Evolutionary conservation across 1,140 invertebrate species (phyloP), one percentile per base, ranked within the genome.

Genomic region (Papilio polyxenes): DNA sequence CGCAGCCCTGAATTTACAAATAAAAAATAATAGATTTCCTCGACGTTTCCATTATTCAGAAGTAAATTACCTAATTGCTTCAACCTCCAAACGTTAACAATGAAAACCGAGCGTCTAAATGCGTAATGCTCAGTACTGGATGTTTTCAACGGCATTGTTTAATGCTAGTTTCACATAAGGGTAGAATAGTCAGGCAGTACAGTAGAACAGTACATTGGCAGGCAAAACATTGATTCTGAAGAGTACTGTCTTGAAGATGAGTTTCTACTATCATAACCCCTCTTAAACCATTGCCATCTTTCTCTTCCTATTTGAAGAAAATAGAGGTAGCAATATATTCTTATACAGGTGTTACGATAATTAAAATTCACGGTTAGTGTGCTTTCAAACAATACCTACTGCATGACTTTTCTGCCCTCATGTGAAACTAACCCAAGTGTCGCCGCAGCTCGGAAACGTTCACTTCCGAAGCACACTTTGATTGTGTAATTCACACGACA

Each of bases 21-120:
- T 20, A 48, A 11, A 48, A 11, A 75, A 49, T 11, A 75, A 48
- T 49, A 49, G 74, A 20, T 75, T 11, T 44, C 17, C 10, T 20
- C 37, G 8, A 75, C 40, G 44, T 48, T 75, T 75, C 74, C 17
- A 75, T 75, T 75, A 75, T 81, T 89, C 85, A 85, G 85, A 86
- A 87, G 87, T 89, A 91, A 89, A 90, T 91, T 91, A 87, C 88
- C 82, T 92, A 93, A 92, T 92, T 91, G 84, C 86, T 92, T 84
- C 85, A 92, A 88, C 89, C 86, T 89, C 85, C 84, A 84, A 62
- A 79, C 83, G 84, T 83, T 83, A 91, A 91, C 89, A 93, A 93
- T 92, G 84, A 89, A 88, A 89, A 87, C 89, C 86, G 84, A 53
- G 48, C 83, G 83, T 88, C 82, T 79, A 82, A 79, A 83, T 86